These are phyloP conservation scores for Hirundichthys speculiger DNA, from an alignment of 2,113 vertebrate genomes.

Conservation along the genomic window DNA sequence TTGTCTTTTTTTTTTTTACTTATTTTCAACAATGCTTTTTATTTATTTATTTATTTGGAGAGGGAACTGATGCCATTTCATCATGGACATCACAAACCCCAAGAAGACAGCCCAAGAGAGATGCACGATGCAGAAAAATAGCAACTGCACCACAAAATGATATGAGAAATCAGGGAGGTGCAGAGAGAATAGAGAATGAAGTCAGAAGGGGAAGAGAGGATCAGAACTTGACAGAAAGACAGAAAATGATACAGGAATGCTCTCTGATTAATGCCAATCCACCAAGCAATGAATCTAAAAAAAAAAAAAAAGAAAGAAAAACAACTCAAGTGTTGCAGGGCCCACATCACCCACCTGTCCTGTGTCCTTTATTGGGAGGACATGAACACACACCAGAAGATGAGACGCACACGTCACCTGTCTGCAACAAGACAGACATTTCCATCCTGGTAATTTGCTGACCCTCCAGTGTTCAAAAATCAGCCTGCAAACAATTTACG, in stretches of 20 bases:
- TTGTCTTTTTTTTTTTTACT: neutral
- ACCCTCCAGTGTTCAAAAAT: slow-evolving; percentile 25
- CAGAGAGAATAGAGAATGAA: slow-evolving; percentile 54
- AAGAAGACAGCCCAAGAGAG: slow-evolving; percentile 86
- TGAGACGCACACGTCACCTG: slow-evolving; percentile 30
- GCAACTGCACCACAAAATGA: slow-evolving; percentile 58
- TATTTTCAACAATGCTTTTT: slow-evolving; percentile 27
- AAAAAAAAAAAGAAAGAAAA: slow-evolving; percentile 41
- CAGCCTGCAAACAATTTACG: slow-evolving; percentile 25
- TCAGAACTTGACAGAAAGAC: slow-evolving; percentile 44
- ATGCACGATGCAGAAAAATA: slow-evolving; percentile 76
- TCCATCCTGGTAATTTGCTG: slow-evolving; percentile 29
- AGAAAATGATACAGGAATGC: slow-evolving; percentile 50
- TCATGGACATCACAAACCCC: slow-evolving; percentile 85
- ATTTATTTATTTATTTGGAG: slow-evolving; percentile 20
- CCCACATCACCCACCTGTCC: slow-evolving; percentile 43
- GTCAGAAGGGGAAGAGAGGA: slow-evolving; percentile 29
- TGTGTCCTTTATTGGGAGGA: slow-evolving; percentile 34
- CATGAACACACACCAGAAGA: slow-evolving; percentile 25
- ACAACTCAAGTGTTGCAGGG: slow-evolving; percentile 13
- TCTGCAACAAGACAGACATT: slow-evolving; percentile 36
- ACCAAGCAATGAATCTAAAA: slow-evolving; percentile 49
- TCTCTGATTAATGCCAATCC: slow-evolving; percentile 57
- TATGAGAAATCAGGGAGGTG: slow-evolving; percentile 65
- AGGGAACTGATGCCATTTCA: slow-evolving; percentile 85